phyloP scores from a whole-genome alignment of 2,888 invertebrate species.

The Phragmatobia fuliginosa region DNA sequence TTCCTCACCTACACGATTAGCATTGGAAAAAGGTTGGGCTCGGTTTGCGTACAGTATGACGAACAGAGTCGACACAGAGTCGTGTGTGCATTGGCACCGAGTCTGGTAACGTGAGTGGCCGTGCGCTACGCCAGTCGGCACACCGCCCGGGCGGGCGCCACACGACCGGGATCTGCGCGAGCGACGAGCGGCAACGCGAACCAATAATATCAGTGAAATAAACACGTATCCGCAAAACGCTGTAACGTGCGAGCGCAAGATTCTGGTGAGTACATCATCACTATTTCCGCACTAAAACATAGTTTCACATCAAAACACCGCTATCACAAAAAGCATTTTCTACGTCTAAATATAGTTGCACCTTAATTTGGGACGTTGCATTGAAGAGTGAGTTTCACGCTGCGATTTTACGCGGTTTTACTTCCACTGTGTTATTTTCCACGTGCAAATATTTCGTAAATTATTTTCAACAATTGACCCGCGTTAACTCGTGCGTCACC shows the following conservation, averaged over 20 bases:
- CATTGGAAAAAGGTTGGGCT: constrained; percentile 26
- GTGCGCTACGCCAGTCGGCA: constrained; percentile 77
- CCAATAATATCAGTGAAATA: constrained; percentile 79
- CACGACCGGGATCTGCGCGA: constrained; percentile 85
- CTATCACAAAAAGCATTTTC: constrained; percentile 44
- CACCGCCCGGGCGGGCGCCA: constrained; percentile 86
- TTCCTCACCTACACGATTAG: constrained; percentile 32
- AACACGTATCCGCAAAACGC: constrained; percentile 75
- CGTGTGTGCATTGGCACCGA: constrained; percentile 38
- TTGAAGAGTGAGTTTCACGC: constrained; percentile 63
- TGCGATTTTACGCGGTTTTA: constrained; percentile 66
- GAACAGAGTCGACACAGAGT: constrained; percentile 39
- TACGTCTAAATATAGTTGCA: constrained; percentile 71
- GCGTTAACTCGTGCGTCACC: constrained; percentile 40
- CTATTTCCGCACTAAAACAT: constrained; percentile 31
- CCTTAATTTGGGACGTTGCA: constrained; percentile 79
- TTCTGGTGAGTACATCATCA: constrained; percentile 77
- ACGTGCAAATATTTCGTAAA: constrained; percentile 48
- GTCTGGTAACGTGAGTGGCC: constrained; percentile 48
- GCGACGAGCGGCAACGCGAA: constrained; percentile 75
- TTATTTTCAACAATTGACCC: constrained; percentile 37
- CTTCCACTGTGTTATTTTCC: constrained; percentile 49
- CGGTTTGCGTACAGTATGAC: constrained; percentile 16
- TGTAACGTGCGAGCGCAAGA: constrained; percentile 78
- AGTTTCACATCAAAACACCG: constrained; percentile 27